Conservation (phyloP, 2,888 invertebrate genomes). For the Drosophila parthenogenetica region DNA sequence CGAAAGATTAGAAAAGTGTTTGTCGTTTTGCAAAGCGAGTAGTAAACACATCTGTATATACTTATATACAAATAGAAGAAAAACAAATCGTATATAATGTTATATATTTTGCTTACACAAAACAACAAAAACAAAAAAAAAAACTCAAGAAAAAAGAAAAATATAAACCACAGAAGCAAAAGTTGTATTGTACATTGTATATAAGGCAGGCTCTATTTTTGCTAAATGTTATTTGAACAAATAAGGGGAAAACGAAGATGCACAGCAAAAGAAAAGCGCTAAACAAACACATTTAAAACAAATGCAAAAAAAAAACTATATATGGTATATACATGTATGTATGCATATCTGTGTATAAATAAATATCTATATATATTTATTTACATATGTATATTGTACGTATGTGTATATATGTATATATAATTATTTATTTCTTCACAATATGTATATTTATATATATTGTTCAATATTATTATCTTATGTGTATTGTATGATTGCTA, state of each 20-base stretch:
- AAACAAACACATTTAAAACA: slow-evolving; percentile 54
- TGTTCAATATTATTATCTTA: slow-evolving; percentile 78
- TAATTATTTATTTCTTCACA: slow-evolving; percentile 30
- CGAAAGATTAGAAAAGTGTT: slow-evolving; percentile 45
- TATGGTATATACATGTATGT: slow-evolving; percentile 25
- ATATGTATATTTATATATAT: slow-evolving; percentile 56
- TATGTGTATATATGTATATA: slow-evolving; percentile 26
- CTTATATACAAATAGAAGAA: slow-evolving; percentile 49
- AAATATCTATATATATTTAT: slow-evolving; percentile 27
- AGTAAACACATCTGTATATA: slow-evolving; percentile 46
- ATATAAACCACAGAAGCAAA: slow-evolving; percentile 50
- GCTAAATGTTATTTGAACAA: slow-evolving; percentile 82
- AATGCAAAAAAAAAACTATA: slow-evolving; percentile 17
- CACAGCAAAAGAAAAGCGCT: slow-evolving; percentile 70
- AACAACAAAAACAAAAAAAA: slow-evolving; percentile 37
- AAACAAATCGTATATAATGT: slow-evolving; percentile 54
- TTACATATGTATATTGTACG: slow-evolving; percentile 30
- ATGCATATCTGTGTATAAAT: slow-evolving; percentile 34
- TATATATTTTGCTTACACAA: slow-evolving; percentile 72
- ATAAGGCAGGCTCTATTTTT: slow-evolving; percentile 79
- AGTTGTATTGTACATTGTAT: slow-evolving; percentile 79
- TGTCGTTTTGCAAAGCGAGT: slow-evolving; percentile 59
- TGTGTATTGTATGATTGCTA: slow-evolving; percentile 77
- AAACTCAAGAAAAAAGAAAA: slow-evolving; percentile 28
- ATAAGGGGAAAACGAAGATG: slow-evolving; percentile 73